These are phyloP conservation scores for Pseudomyrmex pallidus DNA, from an alignment of 1,140 invertebrate genomes.

Conservation along the genomic window DNA sequence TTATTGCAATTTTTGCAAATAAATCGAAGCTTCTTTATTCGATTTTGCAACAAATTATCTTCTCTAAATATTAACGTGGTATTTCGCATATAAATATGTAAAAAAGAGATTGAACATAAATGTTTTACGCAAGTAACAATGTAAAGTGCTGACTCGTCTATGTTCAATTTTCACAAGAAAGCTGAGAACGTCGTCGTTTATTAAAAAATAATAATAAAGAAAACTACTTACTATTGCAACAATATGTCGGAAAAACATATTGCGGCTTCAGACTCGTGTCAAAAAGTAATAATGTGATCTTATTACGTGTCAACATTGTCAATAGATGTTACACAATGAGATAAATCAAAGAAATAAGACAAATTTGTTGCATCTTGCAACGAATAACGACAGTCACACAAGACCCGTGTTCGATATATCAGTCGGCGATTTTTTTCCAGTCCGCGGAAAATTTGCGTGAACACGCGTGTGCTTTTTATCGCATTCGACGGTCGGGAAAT, in stretches of 20 bases:
- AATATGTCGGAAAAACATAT: too few species aligned
- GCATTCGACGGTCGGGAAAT: neutral
- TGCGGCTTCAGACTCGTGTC: too few species aligned
- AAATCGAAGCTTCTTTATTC: constrained; percentile 9
- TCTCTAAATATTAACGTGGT: too few species aligned
- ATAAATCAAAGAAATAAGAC: neutral
- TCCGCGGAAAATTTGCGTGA: neutral
- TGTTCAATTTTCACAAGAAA: too few species aligned
- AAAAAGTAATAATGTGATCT: too few species aligned
- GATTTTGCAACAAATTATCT: neutral
- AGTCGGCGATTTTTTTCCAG: neutral
- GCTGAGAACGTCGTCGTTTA: too few species aligned
- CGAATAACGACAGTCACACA: too few species aligned
- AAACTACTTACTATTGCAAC: too few species aligned
- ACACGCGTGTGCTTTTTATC: constrained; percentile 4
- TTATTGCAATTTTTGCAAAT: neutral
- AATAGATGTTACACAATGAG: neutral
- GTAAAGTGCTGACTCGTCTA: too few species aligned
- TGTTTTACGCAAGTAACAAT: neutral
- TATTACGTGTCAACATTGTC: too few species aligned
- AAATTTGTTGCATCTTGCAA: neutral
- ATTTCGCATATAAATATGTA: neutral
- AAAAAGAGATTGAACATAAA: neutral
- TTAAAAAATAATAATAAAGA: too few species aligned
- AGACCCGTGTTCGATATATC: too few species aligned